These are phyloP conservation scores for Gobionotothen gibberifrons DNA, from an alignment of 2,797 vertebrate genomes.

Conservation along the genomic window DNA sequence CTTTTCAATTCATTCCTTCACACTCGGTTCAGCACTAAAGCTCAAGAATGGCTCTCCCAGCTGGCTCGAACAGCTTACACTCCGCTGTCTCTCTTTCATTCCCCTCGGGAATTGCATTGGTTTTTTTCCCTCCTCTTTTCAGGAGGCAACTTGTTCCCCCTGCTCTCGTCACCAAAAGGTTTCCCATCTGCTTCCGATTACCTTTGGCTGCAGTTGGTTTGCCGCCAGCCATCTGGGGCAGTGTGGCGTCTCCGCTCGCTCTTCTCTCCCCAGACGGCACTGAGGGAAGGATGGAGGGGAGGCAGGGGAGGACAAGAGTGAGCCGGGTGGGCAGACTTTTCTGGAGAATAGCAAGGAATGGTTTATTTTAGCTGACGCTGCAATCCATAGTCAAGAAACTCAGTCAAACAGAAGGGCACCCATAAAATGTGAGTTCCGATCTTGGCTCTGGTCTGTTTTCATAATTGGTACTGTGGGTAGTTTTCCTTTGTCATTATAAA, in stretches of 20 bases:
- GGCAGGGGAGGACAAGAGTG: conserved; percentile 36
- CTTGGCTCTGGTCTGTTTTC: conserved; percentile 50
- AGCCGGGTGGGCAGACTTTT: conserved; percentile 71
- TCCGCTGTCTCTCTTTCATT: conserved; percentile 60
- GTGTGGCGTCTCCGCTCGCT: conserved; percentile 78
- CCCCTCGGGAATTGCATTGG: conserved; percentile 55
- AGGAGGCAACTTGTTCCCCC: conserved; percentile 85
- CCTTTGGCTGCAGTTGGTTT: conserved; percentile 88
- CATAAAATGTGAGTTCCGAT: conserved; percentile 56
- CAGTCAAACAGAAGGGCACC: conserved; percentile 61
- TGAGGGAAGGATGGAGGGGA: conserved; percentile 55
- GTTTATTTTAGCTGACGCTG: conserved; percentile 71
- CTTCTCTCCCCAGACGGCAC: conserved; percentile 73
- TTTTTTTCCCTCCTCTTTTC: conserved; percentile 61
- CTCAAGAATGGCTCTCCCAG: conserved; percentile 71
- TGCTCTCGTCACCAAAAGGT: conserved; percentile 86
- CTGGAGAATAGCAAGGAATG: conserved; percentile 47
- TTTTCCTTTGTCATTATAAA: conserved; percentile 63
- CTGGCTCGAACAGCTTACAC: conserved; percentile 63
- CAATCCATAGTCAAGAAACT: conserved; percentile 65
- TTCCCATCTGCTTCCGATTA: conserved; percentile 94
- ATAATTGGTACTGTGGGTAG: conserved; percentile 48
- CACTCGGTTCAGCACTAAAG: conserved; percentile 59
- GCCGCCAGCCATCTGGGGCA: conserved; percentile 84
- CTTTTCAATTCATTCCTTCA: conserved; percentile 52